Conservation (phyloP, 1,140 invertebrate species). For the Sinella curviseta region DNA sequence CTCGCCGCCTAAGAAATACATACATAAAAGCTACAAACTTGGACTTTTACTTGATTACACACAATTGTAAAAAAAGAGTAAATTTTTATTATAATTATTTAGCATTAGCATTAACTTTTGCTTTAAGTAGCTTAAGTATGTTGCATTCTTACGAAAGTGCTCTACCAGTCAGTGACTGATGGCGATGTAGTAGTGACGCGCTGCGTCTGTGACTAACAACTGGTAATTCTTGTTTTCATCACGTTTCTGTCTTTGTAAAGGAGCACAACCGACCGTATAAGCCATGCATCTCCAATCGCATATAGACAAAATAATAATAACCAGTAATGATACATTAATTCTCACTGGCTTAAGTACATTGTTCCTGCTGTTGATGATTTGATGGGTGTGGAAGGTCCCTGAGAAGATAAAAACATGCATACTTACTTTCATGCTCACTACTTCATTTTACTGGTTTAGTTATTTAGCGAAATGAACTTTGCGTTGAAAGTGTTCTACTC, state of each 20-base stretch:
- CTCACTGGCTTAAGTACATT: slow-evolving; percentile 10
- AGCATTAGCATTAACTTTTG: background rate
- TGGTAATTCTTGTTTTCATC: slow-evolving; percentile 20
- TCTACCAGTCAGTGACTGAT: background rate
- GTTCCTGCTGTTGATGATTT: slow-evolving; percentile 3
- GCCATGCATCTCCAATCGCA: too few species aligned
- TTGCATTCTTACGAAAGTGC: too few species aligned
- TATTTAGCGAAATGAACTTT: too few species aligned
- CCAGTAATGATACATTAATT: slow-evolving; percentile 9
- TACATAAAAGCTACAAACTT: background rate
- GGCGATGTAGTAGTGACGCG: background rate
- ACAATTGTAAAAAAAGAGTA: background rate
- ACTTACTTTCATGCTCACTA: too few species aligned
- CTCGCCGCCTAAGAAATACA: background rate
- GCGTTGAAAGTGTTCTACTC: too few species aligned
- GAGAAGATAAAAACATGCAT: background rate
- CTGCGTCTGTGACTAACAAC: background rate
- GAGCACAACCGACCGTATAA: too few species aligned
- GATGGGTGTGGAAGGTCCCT: slow-evolving; percentile 22
- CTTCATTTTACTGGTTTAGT: too few species aligned
- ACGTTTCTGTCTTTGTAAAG: slow-evolving; percentile 5
- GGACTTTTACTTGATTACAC: too few species aligned
- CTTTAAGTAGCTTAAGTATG: too few species aligned
- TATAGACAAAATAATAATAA: too few species aligned
- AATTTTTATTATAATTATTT: too few species aligned